Conservation (phyloP, 2,888 invertebrate genomes). For the Odontomyia ornata region DNA sequence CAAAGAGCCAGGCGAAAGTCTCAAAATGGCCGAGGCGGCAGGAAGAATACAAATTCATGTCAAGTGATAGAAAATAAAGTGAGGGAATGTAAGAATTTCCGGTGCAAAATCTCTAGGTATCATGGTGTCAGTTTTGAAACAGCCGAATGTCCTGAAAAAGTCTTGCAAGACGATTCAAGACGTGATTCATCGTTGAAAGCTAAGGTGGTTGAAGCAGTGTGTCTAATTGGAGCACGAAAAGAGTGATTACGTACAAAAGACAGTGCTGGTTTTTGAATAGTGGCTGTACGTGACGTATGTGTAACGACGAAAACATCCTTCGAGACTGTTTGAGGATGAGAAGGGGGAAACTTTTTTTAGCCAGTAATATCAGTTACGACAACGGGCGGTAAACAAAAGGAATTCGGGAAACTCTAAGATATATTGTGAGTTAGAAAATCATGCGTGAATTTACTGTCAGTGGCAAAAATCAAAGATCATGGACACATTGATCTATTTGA, state of each 20-base stretch:
- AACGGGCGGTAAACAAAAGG: background rate
- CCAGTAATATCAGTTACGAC: background rate
- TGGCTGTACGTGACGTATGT: background rate
- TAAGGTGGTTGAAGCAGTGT: no score
- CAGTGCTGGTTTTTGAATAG: background rate
- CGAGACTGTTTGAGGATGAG: rapidly evolving
- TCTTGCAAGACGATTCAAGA: no score
- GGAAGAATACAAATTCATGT: background rate
- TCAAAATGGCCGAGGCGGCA: background rate
- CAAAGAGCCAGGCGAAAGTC: background rate
- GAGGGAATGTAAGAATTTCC: background rate
- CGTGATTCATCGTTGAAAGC: no score
- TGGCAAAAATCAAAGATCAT: slow-evolving; percentile 45
- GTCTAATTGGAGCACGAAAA: no score
- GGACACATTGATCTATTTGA: slow-evolving; percentile 41
- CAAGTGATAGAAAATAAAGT: background rate
- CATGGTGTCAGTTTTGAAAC: background rate
- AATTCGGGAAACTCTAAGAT: slow-evolving; percentile 16
- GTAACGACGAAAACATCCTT: background rate
- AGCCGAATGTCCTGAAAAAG: no score
- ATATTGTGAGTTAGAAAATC: slow-evolving; percentile 20
- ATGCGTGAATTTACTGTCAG: slow-evolving; percentile 41
- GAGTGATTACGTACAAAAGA: background rate
- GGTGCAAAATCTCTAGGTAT: background rate
- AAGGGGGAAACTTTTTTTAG: no score